Evolutionary conservation across 1,140 invertebrate genomes (phyloP), one percentile per base, ranked within the genome.

Genomic region (Danaus plexippus): DNA sequence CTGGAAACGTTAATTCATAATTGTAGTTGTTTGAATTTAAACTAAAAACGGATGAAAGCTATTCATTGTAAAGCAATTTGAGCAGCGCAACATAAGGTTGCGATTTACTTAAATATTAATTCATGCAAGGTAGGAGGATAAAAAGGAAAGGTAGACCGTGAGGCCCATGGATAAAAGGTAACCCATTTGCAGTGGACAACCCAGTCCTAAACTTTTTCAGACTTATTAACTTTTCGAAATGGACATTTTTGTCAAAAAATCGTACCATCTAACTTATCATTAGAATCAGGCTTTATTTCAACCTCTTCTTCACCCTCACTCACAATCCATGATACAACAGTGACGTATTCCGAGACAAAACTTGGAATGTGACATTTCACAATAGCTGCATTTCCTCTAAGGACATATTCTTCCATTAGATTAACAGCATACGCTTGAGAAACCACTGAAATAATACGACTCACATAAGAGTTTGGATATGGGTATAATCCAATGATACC

Each of bases 311-410:
- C 71, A 54, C 69, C 77, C 80, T 93, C 92, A 71, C 93, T 92
- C 85, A 94, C 91, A 73, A 96, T 89, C 95, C 95, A 97, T 68
- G 94, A 93, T 59, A 91, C 90, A 68, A 96, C 93, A 73, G 88
- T 89, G 71, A 96, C 93, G 87, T 94, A 96, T 89, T 96, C 95
- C 69, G 94, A 93, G 52, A 96, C 95, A 88, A 96, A 96, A 87
- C 94, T 95, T 63, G 95, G 95, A 85, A 97, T 94, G 88, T 96
- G 94, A 89, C 95, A 97, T 90, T 96, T 96, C 72, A 97, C 89
- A 80, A 96, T 93, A 70, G 94, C 95, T 66, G 94, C 92, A 87
- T 97, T 97, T 64, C 95, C 95, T 79, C 93, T 91, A 70, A 96
- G 90, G 59, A 96, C 94, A 85, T 95, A 94, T 87, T 96, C 95